Evolutionary conservation across 2,888 invertebrate species (phyloP), one percentile per base, ranked within the genome.

Genomic region (Macroteleia sp.): DNA sequence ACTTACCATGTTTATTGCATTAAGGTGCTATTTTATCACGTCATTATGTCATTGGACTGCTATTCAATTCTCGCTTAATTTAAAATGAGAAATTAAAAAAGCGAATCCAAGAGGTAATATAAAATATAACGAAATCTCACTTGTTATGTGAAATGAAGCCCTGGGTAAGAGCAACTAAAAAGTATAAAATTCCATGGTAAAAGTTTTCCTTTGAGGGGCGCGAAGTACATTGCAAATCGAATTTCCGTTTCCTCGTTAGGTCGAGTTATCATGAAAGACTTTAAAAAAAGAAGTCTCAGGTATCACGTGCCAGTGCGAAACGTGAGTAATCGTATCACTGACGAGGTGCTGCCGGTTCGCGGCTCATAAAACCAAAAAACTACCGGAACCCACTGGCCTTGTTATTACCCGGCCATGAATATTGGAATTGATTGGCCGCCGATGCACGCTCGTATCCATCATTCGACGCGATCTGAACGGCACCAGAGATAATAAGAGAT

Each of bases 351-450:
- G 82, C 64, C 69, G 73, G 76, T 87, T 86, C 80, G 79, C 84
- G 79, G 78, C 83, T 86, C 83, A 83, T 87, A 88, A 88, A 87
- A 79, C 82, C n/a, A n/a, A 81, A 83, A 82, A 86, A 85, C 71
- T 74, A 81, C 86, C 71, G 84, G 82, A 84, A 80, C 54, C 81
- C 83, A 83, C 86, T 88, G 86, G 87, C 83, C 87, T 85, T 88
- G 87, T 86, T 83, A 86, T 86, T 85, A 84, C 71, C 79, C 69
- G 76, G 48, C 81, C 81, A 80, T 83, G 85, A 87, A 89, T 87
- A 89, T 86, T 83, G 87, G 84, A 9, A 62, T 62, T 61, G 75
- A 76, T 67, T 67, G 67, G 61, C 41, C 44, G 36, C 28, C 22
- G 62, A 46, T 59, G 39, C 52, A 50, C 30, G 9, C 28, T 12